Percentiles rank a stretch among this genome's conserved stretches.
These are phyloP conservation scores for Rhadina sibilatrix DNA, from an alignment of 2,113 vertebrate species.

Conservation along the genomic window DNA sequence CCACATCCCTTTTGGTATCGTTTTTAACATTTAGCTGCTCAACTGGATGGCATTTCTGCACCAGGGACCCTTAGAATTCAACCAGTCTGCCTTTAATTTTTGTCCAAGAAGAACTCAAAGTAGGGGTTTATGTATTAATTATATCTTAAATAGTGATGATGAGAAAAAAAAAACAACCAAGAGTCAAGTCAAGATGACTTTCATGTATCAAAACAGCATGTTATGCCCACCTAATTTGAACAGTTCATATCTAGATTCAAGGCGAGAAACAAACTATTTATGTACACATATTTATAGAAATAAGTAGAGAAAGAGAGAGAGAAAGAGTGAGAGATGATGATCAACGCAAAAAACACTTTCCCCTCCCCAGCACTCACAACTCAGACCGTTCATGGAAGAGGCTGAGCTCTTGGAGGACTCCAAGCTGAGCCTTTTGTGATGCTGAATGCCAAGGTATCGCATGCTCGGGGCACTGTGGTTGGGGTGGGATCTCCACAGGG, in stretches of 20 bases:
- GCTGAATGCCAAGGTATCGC: conserved; percentile 47
- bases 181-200: conserved; percentile 64
- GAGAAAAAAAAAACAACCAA: conserved; percentile 64
- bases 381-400: conserved; percentile 29
- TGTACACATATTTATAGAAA: conserved; percentile 63
- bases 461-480: conserved; percentile 27
- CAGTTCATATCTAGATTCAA: conserved; percentile 65
- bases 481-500: conserved; percentile 31
- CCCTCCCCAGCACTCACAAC: conserved; percentile 55
- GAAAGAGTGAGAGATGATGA: conserved; percentile 47
- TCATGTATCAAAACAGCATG: conserved; percentile 77
- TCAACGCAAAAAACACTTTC: conserved; percentile 37
- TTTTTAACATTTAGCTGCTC: conserved; percentile 83
- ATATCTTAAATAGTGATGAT: conserved; percentile 56
- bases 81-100: conserved; percentile 83
- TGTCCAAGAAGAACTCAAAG: conserved; percentile 72
- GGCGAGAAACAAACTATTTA: conserved; percentile 74
- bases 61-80: conserved; percentile 81
- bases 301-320: conserved; percentile 47
- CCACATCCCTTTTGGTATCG: conserved; percentile 80
- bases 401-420: conserved; percentile 49
- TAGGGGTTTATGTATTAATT: conserved; percentile 68
- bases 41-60: conserved; percentile 80
- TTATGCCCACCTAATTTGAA: conserved; percentile 78
- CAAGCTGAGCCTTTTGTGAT: conserved; percentile 35